Conservation (phyloP, 1,140 invertebrate species). For the Platorchestia sp. region DNA sequence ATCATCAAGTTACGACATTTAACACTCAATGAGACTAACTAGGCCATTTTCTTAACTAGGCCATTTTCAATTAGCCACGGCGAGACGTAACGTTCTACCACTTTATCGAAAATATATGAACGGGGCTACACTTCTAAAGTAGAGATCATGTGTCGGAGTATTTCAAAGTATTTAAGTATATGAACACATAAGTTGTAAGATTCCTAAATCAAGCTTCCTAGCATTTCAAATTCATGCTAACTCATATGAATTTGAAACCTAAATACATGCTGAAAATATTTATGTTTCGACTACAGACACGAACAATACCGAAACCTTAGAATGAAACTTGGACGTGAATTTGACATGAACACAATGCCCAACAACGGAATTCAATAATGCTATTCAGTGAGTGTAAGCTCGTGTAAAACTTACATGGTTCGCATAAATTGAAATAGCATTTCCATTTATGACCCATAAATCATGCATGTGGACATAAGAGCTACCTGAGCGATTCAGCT, state of each 20-base stretch:
- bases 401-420: too few relatives aligned
- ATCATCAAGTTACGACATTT: not conserved
- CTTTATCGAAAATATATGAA: not conserved
- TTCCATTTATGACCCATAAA: not conserved
- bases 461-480: not conserved
- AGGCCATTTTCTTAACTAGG: not conserved
- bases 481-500: not conserved
- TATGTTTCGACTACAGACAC: too few relatives aligned
- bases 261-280: too few relatives aligned
- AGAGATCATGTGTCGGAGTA: not conserved
- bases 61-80: not conserved
- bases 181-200: not conserved
- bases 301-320: too few relatives aligned
- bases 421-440: too few relatives aligned
- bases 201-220: too few relatives aligned
- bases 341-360: too few relatives aligned
- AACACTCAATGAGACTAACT: not conserved
- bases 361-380: too few relatives aligned
- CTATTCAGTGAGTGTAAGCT: too few relatives aligned
- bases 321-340: too few relatives aligned
- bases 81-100: not conserved
- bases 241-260: too few relatives aligned
- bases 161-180: not conserved
- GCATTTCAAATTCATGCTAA: too few relatives aligned
- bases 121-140: not conserved